phyloP scores from a whole-genome alignment of 2,113 vertebrate species.

The Paramormyrops kingsleyae region DNA sequence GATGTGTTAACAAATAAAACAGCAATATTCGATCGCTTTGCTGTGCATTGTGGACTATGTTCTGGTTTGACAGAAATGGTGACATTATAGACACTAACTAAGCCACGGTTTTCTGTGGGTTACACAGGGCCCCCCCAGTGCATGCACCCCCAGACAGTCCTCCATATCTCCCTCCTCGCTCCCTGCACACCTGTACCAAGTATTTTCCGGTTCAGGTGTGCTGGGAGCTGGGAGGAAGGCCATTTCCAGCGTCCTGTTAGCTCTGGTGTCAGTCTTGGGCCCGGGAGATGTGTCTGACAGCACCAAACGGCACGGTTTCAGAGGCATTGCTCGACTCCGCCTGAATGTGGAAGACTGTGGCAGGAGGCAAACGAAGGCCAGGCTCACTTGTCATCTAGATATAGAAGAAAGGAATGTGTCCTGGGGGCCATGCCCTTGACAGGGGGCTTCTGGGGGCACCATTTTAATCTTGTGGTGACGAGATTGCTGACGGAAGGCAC shows the following conservation, averaged over 20 bases:
- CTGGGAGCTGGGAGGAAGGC: not conserved
- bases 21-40: not conserved
- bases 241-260: not conserved
- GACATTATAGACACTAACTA: not conserved
- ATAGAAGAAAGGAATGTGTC: slow-evolving; percentile 24
- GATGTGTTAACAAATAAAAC: not conserved
- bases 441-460: slow-evolving; percentile 34
- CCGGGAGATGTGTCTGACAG: not conserved
- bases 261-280: not conserved
- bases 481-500: not conserved
- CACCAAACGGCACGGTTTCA: not conserved
- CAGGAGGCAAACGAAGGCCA: not conserved
- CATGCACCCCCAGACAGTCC: not conserved
- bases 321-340: not conserved
- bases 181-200: not conserved
- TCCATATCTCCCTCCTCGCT: not conserved
- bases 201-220: too few species aligned
- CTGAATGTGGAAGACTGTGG: not conserved
- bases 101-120: not conserved
- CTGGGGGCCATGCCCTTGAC: slow-evolving; percentile 33
- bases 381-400: slow-evolving; percentile 35
- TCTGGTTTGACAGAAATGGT: not conserved
- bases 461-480: slow-evolving; percentile 46
- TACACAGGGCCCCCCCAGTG: not conserved
- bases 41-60: not conserved